Base-by-base conservation (phyloP, 2,113 vertebrate genomes). In the Oryzias javanicus region DNA sequence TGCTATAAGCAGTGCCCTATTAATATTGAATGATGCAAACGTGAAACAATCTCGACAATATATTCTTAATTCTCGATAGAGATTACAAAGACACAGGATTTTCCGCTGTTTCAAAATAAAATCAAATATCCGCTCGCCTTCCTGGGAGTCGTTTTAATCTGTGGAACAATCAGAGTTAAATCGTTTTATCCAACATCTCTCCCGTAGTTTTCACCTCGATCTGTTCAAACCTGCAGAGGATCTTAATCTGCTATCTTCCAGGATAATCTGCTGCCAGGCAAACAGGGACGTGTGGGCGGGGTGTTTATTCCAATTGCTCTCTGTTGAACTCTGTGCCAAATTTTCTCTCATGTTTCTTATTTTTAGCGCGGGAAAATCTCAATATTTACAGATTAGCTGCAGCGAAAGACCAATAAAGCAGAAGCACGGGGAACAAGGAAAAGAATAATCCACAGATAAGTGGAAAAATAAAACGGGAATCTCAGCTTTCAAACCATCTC, bases 211-310 rank as follows among this genome's bases (percentile, higher is more conserved):
- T 66, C 20, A 17, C 52, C 55, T 67, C 59, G 45, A 59, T 80
- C 24, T 81, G 80, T 87, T 63, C 15, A 71, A 76, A 80, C 78
- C 41, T 64, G 84, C 60, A n/a, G 44, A 67, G 51, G 24, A 70
- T 62, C 65, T 55, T 46, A 59, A 35, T 77, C 50, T 61, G 19
- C 69, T 65, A 27, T 62, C 60, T 61, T 5, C 29, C 49, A 8
- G 56, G 56, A 55, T 54, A 70, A 74, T 58, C 18, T 4, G 18
- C 58, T 65, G 66, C 80, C 80, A 81, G 69, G 29, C 35, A 48
- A 62, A 64, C 25, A 17, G 57, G 35, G 50, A 55, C 60, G 42
- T 62, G 66, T 52, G 72, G 68, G 65, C 45, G 80, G 51, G 55
- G 70, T 64, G 67, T 65, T 71, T 65, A 78, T 76, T 67, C 19